Evolutionary conservation across 2,888 invertebrate species (phyloP).

Genomic region (Pristionchus entomophagus): DNA sequence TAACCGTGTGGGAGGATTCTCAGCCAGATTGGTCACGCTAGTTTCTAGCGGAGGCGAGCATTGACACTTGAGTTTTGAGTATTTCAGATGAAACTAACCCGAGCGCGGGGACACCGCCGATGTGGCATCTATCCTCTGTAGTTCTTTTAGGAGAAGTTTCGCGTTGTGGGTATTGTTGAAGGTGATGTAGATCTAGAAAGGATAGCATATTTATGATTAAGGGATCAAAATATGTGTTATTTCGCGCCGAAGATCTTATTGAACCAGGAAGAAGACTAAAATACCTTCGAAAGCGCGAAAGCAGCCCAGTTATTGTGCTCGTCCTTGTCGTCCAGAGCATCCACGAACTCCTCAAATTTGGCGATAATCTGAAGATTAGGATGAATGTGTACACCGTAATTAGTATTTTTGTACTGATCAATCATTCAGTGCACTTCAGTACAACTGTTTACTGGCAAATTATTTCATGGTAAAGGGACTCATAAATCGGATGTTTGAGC

Average conservation of each 20-base stretch:
- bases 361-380: conserved; percentile 27
- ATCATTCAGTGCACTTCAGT: no score
- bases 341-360: conserved; percentile 38
- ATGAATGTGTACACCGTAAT: background rate
- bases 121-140: conserved; percentile 38
- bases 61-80: no score
- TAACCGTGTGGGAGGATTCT: no score
- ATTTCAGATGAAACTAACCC: no score
- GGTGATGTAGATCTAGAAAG: conserved; percentile 24
- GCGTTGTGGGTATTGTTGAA: conserved; percentile 45
- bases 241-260: no score
- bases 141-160: conserved; percentile 20
- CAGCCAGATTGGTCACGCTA: no score
- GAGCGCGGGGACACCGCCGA: conserved; percentile 18
- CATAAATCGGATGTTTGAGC: no score
- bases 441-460: no score
- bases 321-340: conserved; percentile 5
- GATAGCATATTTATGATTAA: background rate
- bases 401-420: no score
- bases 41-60: no score
- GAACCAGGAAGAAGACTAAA: background rate
- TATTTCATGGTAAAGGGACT: no score
- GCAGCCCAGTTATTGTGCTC: conserved; percentile 42
- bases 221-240: no score
- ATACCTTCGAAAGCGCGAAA: conserved; percentile 7